A percentile compares a stretch with the other conserved stretches of the same genome.
phyloP scores from a whole-genome alignment of 2,797 vertebrate species.

The Chloroceryle inda region DNA sequence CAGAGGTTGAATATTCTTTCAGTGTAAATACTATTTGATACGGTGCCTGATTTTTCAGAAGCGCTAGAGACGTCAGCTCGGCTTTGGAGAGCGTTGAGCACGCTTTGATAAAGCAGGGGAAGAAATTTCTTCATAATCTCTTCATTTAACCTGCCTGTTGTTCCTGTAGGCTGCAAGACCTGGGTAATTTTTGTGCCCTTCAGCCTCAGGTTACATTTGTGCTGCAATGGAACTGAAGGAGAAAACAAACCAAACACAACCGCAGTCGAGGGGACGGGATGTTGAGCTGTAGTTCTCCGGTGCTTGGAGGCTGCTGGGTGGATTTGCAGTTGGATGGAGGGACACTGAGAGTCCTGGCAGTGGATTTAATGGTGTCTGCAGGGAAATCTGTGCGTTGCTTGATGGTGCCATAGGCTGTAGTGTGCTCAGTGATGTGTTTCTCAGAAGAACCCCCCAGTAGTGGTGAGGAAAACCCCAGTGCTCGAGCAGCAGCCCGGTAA shows the following conservation, averaged over 20 bases:
- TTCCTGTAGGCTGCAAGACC: background rate
- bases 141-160: background rate
- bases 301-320: rapidly evolving
- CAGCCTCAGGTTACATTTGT: background rate
- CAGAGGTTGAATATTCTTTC: background rate
- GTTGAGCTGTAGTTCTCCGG: background rate
- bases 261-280: rapidly evolving
- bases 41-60: background rate
- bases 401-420: background rate
- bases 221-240: background rate
- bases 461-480: rapidly evolving
- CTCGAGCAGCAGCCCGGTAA: background rate
- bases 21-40: background rate
- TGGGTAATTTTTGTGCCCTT: background rate
- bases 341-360: rapidly evolving
- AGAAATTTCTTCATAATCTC: background rate
- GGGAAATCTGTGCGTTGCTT: background rate
- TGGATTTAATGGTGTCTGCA: background rate
- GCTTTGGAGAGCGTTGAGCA: background rate
- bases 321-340: background rate
- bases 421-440: rapidly evolving
- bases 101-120: background rate
- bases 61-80: background rate
- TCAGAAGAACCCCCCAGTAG: background rate
- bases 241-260: background rate